Percentiles rank a stretch among this genome's conserved stretches.
Evolutionary conservation across 2,113 vertebrate genomes (phyloP).

Genomic region (Gambusia holbrooki): DNA sequence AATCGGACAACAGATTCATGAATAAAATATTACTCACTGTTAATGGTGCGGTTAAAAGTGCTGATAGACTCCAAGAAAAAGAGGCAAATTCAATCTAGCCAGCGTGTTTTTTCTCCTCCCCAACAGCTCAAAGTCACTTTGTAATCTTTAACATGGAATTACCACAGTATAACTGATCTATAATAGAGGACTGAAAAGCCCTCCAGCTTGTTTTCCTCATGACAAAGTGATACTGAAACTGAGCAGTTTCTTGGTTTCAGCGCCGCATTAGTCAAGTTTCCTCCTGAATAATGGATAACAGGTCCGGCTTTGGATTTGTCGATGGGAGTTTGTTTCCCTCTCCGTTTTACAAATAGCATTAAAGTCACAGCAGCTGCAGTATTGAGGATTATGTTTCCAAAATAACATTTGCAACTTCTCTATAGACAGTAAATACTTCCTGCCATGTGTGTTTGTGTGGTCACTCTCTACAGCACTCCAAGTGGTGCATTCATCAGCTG

Average conservation of each 20-base stretch:
- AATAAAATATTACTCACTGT: slow-evolving; percentile 1
- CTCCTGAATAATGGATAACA: neutral
- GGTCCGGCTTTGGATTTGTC: neutral
- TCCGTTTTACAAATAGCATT: neutral
- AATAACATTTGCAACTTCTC: neutral
- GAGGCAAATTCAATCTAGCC: neutral
- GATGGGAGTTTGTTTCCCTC: neutral
- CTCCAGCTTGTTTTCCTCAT: slow-evolving; percentile 2
- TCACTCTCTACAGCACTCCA: neutral
- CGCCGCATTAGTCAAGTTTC: neutral
- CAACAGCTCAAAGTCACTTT: slow-evolving; percentile 10
- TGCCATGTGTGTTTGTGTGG: neutral
- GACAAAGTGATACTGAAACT: neutral
- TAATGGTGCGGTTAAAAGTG: slow-evolving; percentile 3
- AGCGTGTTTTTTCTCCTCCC: neutral
- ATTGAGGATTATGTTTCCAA: neutral
- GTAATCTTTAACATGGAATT: slow-evolving; percentile 3
- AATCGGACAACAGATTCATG: slow-evolving; percentile 5
- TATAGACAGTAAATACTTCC: neutral
- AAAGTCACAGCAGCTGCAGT: neutral
- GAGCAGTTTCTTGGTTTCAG: neutral
- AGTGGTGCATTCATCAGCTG: neutral
- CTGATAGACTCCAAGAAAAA: slow-evolving; percentile 4
- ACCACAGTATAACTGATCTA: neutral
- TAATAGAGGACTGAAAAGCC: neutral